Evolutionary conservation across 1,140 invertebrate genomes (phyloP).

Genomic region (Lithobius niger): DNA sequence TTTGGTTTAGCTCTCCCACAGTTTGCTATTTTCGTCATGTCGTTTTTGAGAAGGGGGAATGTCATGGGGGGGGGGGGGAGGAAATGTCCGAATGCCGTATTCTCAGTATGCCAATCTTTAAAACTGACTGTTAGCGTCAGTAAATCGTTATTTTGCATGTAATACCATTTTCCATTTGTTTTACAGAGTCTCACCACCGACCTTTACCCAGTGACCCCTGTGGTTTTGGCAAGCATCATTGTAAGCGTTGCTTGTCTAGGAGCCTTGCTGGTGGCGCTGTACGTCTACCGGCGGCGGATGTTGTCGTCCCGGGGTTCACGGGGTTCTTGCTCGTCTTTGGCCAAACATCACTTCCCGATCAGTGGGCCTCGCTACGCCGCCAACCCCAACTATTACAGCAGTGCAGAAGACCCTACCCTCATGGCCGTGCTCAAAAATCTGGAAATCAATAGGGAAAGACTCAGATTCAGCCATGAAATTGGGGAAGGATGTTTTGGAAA

Average conservation of each 20-base stretch:
- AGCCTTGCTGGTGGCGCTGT: background rate
- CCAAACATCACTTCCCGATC: background rate
- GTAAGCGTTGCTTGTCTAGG: background rate
- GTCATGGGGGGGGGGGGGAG: too few relatives aligned
- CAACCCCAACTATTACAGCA: constrained; percentile 10
- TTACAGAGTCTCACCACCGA: too few relatives aligned
- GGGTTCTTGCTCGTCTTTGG: background rate
- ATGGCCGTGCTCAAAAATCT: background rate
- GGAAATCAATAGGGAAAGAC: constrained; percentile 32
- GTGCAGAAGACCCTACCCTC: background rate
- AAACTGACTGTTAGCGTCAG: too few relatives aligned
- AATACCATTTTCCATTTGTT: too few relatives aligned
- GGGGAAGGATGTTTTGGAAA: constrained; percentile 88
- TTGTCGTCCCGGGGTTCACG: background rate
- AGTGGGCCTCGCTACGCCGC: constrained; percentile 1
- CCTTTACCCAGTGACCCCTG: too few relatives aligned
- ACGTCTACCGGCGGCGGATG: background rate
- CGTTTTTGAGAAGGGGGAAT: too few relatives aligned
- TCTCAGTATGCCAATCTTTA: too few relatives aligned
- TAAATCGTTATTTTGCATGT: too few relatives aligned
- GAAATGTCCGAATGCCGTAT: too few relatives aligned
- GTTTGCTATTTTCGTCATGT: too few relatives aligned
- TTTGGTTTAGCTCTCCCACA: too few relatives aligned
- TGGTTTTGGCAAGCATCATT: background rate
- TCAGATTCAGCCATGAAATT: constrained; percentile 58